Percentiles rank a stretch among this genome's conserved stretches.
These are phyloP conservation scores for Stylophora pistillata DNA, from an alignment of 64 coral and sea anemone species.

Conservation along the genomic window DNA sequence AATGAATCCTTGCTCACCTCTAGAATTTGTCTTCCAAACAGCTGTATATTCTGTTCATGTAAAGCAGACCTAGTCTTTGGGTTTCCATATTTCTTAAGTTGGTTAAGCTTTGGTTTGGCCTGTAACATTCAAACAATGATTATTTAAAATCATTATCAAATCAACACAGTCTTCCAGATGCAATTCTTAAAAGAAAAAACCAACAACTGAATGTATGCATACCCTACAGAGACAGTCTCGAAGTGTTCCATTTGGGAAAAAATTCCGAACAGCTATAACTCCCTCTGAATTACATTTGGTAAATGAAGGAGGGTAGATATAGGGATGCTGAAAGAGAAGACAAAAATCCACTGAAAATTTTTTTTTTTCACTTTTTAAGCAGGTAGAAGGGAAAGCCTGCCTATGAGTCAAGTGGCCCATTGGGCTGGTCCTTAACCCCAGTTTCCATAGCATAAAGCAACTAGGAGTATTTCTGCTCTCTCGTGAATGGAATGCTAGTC, in stretches of 20 bases:
- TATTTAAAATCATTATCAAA: not conserved
- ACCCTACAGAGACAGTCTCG: slow-evolving; percentile 95
- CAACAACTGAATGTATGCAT: not conserved
- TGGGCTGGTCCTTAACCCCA: no score
- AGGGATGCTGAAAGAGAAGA: slow-evolving; percentile 76
- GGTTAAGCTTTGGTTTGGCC: slow-evolving; percentile 89
- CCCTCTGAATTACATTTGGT: slow-evolving; percentile 72
- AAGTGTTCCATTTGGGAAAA: slow-evolving; percentile 87
- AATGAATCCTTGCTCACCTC: slow-evolving; percentile 22
- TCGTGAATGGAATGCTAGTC: no score
- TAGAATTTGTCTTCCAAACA: slow-evolving; percentile 97
- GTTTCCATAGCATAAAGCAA: no score
- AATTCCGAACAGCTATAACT: slow-evolving; percentile 85
- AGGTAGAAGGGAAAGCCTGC: no score
- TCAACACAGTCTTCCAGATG: no score
- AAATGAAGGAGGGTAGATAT: slow-evolving; percentile 86
- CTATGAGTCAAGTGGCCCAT: no score
- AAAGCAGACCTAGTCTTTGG: slow-evolving; percentile 71
- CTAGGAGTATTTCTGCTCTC: no score
- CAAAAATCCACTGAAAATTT: not conserved
- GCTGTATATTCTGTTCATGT: slow-evolving; percentile 76
- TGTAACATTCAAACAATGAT: not conserved
- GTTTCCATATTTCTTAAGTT: slow-evolving; percentile 96
- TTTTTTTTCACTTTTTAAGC: no score
- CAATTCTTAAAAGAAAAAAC: not conserved